Evolutionary conservation across 2,888 invertebrate species (phyloP), one percentile per base, ranked within the genome.

Genomic region (Mythimna pallens): DNA sequence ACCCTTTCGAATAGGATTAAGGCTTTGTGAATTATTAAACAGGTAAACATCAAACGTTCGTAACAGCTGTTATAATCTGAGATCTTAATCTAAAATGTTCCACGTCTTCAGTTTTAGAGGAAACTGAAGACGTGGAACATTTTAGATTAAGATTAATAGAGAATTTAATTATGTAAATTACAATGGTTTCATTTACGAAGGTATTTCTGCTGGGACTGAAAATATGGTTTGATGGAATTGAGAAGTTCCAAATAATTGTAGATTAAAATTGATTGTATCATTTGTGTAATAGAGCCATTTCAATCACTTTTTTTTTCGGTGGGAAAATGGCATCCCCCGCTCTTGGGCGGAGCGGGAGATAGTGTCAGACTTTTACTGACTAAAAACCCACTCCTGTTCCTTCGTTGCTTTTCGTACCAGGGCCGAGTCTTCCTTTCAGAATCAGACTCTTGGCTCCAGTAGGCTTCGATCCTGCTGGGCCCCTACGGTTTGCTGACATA

Each of bases 1-100:
- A 73, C 82, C 79, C 84, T 87, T 84, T 84, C 73, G 70, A 83
- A 83, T 85, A 79, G 69, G 66, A 85, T 86, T 84, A 83, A 71
- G 76, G 78, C 77, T 78, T 69, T 54, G 57, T 86, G 68, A 81
- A 83, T 78, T 62, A 77, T 80, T 72, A 61, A 82, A 40, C 43
- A 74, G 64, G 57, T 62, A 76, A 57, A 67, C 63, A 76, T 80
- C 58, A 73, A 84, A 72, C 58, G 71, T 65, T 65, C 61, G 30
- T 65, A 67, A 40, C 47, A 64, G 40, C 59, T 81, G 58, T 34
- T 62, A 61, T 25, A 52, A 62, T 69, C 50, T 52, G 47, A 77
- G 59, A 69, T 58, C 25, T 30, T 30, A 30, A 30, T 30, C 30
- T 30, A 30, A 30, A 25, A 30, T 30, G 30, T 30, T 30, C 30